These are phyloP conservation scores for Zaprionus lineosus DNA, from an alignment of 2,888 invertebrate genomes.

Conservation along the genomic window DNA sequence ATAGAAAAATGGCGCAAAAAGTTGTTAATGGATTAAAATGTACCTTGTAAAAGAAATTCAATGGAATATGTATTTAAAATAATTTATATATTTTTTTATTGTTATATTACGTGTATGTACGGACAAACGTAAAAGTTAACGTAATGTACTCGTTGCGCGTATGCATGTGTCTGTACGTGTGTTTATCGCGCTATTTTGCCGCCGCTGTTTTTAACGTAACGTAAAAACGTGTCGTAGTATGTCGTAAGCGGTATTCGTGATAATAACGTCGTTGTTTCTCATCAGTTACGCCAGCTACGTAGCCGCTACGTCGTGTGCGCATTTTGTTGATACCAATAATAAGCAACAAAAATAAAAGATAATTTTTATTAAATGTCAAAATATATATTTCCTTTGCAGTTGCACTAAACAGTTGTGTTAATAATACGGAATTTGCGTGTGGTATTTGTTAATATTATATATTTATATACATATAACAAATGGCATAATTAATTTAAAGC, in stretches of 20 bases:
- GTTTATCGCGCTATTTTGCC: slow-evolving; percentile 52
- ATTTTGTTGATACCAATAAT: slow-evolving; percentile 31
- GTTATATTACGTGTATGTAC: slow-evolving; percentile 42
- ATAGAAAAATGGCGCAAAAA: slow-evolving; percentile 39
- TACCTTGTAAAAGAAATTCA: neutral
- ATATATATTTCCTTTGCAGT: slow-evolving; percentile 45
- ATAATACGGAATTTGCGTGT: slow-evolving; percentile 53
- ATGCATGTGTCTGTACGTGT: slow-evolving; percentile 19
- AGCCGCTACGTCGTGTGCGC: slow-evolving; percentile 44
- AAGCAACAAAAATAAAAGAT: slow-evolving; percentile 15
- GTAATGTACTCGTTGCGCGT: slow-evolving; percentile 43
- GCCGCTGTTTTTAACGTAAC: slow-evolving; percentile 54
- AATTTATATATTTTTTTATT: slow-evolving; percentile 27
- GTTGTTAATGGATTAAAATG: slow-evolving; percentile 13
- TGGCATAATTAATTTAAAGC: slow-evolving; percentile 13
- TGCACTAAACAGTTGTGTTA: slow-evolving; percentile 56
- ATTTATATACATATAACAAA: slow-evolving; percentile 25
- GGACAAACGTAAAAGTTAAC: slow-evolving; percentile 25
- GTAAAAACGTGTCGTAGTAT: slow-evolving; percentile 35
- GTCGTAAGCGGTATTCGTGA: slow-evolving; percentile 33
- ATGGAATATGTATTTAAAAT: slow-evolving; percentile 9
- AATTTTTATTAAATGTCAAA: slow-evolving; percentile 8
- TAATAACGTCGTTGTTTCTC: slow-evolving; percentile 24
- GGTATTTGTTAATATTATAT: slow-evolving; percentile 52
- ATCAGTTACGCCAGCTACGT: slow-evolving; percentile 22